Evolutionary conservation across 2,113 vertebrate species (phyloP).

Genomic region (Myrmecophaga tridactyla): DNA sequence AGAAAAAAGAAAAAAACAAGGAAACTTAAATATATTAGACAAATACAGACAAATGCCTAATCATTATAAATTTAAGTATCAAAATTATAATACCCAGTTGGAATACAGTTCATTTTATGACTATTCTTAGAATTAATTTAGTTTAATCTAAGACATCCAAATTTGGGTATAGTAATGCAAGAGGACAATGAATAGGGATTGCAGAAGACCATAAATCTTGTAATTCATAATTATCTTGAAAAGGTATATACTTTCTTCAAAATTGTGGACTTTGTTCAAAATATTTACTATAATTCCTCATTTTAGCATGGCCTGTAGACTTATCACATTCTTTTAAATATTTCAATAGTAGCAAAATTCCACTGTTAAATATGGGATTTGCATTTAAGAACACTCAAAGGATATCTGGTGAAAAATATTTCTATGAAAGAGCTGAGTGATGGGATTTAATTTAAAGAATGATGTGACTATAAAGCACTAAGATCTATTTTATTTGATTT

Average conservation of each 20-base stretch:
- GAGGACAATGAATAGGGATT: background rate
- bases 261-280: background rate
- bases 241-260: background rate
- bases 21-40: slow-evolving; percentile 36
- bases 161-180: background rate
- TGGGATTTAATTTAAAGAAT: background rate
- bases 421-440: background rate
- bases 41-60: slow-evolving; percentile 22
- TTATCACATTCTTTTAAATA: background rate
- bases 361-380: slow-evolving; percentile 11
- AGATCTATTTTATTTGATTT: background rate
- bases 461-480: background rate
- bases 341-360: background rate
- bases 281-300: background rate
- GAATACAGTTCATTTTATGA: background rate
- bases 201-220: background rate
- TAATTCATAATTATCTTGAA: background rate
- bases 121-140: background rate
- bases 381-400: background rate
- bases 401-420: background rate
- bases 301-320: background rate
- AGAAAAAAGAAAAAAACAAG: slow-evolving; percentile 25
- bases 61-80: background rate
- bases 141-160: background rate
- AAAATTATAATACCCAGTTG: background rate